Evolutionary conservation across 2,888 invertebrate species (phyloP), one percentile per base, ranked within the genome.

Genomic region (Stegana nigrithorax): DNA sequence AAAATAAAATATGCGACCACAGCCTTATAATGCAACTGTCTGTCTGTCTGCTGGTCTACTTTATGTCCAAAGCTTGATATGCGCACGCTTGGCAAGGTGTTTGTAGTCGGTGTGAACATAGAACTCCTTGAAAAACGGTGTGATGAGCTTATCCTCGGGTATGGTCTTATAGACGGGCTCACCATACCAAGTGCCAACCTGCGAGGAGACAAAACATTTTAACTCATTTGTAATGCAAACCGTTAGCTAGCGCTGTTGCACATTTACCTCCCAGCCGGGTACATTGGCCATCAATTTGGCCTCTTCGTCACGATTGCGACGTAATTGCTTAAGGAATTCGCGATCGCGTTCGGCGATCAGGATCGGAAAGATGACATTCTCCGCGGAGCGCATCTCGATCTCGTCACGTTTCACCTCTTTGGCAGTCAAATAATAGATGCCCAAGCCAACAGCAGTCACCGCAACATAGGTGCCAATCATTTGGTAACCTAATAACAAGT

Each of bases 241-340:
- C 42, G 4, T n/a, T 39, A n/a, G n/a, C n/a, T n/a, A 3, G 21
- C 4, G 39, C 3, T 21, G 2, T 6, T 17, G 12, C 7, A 7
- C 19, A 59, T 60, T 72, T 76, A 89, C 89, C 87, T 93, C 91
- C 97, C 97, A 97, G 70, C 93, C 93, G 63, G 93, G 92, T 12
- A 95, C 94, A 84, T 96, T 90, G 69, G 91, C 90, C 97, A 98
- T 98, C 29, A 97, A 87, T 61, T 93, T 90, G 1, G 88, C 88
- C 85, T 97, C 97, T 68, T 92, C 92, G 14, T 95, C 95, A 14
- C 95, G 89, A 84, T 95, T 94, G 63, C 88, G 88, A 59, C 92
- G 88, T 36, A 94, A 76, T 75, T 95, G 93, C 78, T 92, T 94
- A 81, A 97, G 82, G 76, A 89, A 96, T 87, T 90, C 91, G 74